Base-by-base conservation (phyloP, 2,113 vertebrate genomes). In the Lampris megalopsis region DNA sequence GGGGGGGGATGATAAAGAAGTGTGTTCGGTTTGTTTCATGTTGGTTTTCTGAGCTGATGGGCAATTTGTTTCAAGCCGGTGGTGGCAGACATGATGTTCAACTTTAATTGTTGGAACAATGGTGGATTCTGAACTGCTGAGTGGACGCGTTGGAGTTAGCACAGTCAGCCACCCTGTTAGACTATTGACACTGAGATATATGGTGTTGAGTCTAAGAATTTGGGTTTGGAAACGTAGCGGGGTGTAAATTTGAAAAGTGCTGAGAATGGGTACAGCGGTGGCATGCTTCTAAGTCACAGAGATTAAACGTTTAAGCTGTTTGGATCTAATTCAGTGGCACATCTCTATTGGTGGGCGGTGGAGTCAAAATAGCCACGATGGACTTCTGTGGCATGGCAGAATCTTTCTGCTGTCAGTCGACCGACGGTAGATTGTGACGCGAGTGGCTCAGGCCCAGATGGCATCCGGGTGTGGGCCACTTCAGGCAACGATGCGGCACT, bases 31-130 rank as follows among this genome's bases (percentile, higher is more conserved):
- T 45, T 75, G 73, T 85, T n/a, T n/a, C n/a, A n/a, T n/a, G n/a
- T n/a, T n/a, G n/a, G n/a, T 75, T 45, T 66, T 78, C 71, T 2
- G 50, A 63, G 61, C 38, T 75, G 84, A 83, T 57, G 69, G 77
- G 65, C 56, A 75, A 71, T 75, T 54, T n/a, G 65, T 82, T 86
- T 67, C 40, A 81, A 62, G 63, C 49, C 59, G 13, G 68, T 49
- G 1, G 80, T 75, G 72, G 85, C 77, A 85, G 76, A 73, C 72
- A 81, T 79, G 68, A 81, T 43, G 73, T 71, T 86, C 65, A 68
- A 77, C 82, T 75, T 81, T 82, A 84, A 86, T 88, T 84, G 82
- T 80, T 71, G 58, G 49, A 69, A 45, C 70, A 62, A 24, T 79
- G 70, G 73, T 80, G n/a, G 53, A 73, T 82, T 73, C 64, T 67